Conservation (phyloP, 2,797 vertebrate genomes). For the Coreius guichenoti region DNA sequence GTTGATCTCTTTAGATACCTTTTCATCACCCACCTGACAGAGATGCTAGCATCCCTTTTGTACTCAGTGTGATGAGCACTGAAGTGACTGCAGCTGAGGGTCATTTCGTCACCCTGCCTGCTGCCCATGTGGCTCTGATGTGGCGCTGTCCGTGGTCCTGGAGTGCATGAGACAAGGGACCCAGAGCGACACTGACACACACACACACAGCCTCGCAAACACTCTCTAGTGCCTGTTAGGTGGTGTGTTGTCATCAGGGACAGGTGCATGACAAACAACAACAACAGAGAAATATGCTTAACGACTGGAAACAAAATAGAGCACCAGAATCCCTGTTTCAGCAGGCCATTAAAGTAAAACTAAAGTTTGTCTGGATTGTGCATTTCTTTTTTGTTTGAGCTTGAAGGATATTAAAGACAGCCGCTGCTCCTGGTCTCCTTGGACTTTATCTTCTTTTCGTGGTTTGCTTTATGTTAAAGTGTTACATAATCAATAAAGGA, state of each 20-base stretch:
- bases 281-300: background rate
- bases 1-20: conserved; percentile 2
- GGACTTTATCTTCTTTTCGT: background rate
- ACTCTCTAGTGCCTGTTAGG: background rate
- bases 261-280: background rate
- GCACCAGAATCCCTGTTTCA: conserved; percentile 2
- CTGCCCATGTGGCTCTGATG: background rate
- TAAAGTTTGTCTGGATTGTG: background rate
- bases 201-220: background rate
- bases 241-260: background rate
- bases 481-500: conserved; percentile 36
- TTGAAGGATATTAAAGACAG: background rate
- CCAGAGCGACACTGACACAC: background rate
- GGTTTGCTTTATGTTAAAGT: conserved; percentile 7
- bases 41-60: background rate
- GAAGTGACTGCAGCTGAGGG: background rate
- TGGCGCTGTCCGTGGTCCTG: conserved; percentile 41
- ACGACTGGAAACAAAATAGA: background rate
- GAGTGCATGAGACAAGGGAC: conserved; percentile 15
- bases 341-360: background rate
- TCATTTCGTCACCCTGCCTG: conserved; percentile 1
- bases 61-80: background rate
- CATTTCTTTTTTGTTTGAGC: background rate
- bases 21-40: conserved; percentile 1
- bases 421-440: background rate